Base-by-base conservation (phyloP, 2,797 vertebrate species). In the Sternarchorhynchus goeldii region DNA sequence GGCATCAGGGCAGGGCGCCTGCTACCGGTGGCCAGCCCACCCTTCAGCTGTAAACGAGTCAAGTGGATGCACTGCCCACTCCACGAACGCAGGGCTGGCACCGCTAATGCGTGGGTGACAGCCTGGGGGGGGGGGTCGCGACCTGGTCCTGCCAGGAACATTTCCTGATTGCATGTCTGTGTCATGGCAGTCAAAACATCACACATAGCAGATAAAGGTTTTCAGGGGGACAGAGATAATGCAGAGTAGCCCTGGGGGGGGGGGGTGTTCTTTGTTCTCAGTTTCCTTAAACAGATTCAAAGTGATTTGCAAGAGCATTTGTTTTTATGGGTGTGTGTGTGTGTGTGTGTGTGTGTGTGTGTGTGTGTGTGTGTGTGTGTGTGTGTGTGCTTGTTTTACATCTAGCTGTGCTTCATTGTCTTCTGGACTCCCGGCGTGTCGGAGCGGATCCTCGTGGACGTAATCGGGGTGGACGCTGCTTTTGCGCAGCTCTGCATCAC, bases 371-470 rank as follows among this genome's bases (percentile, higher is more conserved):
- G n/a, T 68, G 57, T 56, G 63, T 76, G 14, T 32, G 1, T 32
- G 14, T 31, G 8, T 56, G 66, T 21, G 5, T 50, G 36, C 50
- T 66, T 71, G 17, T 72, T 75, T 12, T 57, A 2, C 56, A 16
- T 63, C 20, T 91, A 99, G 98, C 94, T 99, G 78, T 99, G 97
- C 85, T 98, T 99, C 72, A 91, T 96, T 87, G 93, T 99, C 92
- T 99, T 99, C 87, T 99, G 98, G 98, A 97, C 92, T 0, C 97
- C 97, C 63, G 92, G 94, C 0, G 84, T 98, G 16, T 98, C 97
- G 0, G 96, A 99, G 93, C 96, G 94, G 87, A 99, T 99, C 86
- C 88, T 99, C 89, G 94, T 98, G 57, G 92, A 97, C 83, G 90
- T 99, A 87, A 99, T 99, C 2, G 96, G 96, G 16, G 97, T 99